Evolutionary conservation across 2,113 vertebrate species (phyloP), one percentile per base, ranked within the genome.

Genomic region (Rhinopithecus roxellana): DNA sequence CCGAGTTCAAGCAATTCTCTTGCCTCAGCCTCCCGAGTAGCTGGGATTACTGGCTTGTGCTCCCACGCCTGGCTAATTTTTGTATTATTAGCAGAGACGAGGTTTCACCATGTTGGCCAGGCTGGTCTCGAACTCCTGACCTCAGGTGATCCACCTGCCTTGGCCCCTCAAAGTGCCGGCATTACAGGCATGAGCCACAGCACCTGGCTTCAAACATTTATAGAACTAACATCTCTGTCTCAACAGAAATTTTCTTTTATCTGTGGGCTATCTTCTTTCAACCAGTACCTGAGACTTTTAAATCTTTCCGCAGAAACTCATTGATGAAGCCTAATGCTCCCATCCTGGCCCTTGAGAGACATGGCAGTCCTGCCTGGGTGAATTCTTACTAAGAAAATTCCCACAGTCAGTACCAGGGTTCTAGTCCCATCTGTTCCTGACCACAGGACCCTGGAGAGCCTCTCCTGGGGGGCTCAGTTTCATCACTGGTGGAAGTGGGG

Each of bases 301-400:
- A 86, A 89, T 92, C 88, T 78, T 75, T 67, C 88, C 30, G 61
- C 13, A 40, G 55, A 89, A 90, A 86, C 23, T 95, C 45, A 27
- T 13, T 45, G 50, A 64, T 59, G 59, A 70, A 59, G 93, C 7
- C 43, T 8, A 77, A 72, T 18, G 40, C 52, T n/a, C 55, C 38
- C 11, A 64, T 23, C 70, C 23, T 23, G 16, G 45, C 32, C 20
- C n/a, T 2, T 1, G 1, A 50, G 45, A n/a, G 23, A 86, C 9
- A 0, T 1, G 11, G 10, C 2, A 11, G 78, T 32, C 61, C 17
- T 32, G 40, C 25, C 80, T 6, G 0, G 22, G 27, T n/a, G 10
- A 48, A 70, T n/a, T 30, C 9, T 32, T 48, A 43, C 7, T 23
- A 70, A 14, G 38, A 77, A 75, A 86, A 83, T 22, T 3, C 38